A percentile compares a stretch with the other conserved stretches of the same genome.
These are phyloP conservation scores for Notarius quadriscutis DNA, from an alignment of 2,113 vertebrate genomes.

Conservation along the genomic window DNA sequence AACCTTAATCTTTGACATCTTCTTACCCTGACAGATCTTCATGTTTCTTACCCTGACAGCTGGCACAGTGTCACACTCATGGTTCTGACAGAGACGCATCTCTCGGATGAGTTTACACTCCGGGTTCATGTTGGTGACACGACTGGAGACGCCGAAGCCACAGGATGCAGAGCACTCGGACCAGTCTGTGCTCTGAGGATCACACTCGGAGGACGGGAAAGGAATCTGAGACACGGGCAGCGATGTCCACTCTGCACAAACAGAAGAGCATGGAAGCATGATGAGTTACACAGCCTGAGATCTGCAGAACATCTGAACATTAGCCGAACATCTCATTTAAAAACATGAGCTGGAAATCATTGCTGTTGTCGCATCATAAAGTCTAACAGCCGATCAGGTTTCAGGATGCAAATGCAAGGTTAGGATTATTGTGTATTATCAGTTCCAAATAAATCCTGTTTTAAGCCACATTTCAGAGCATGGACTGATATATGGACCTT, in stretches of 20 bases:
- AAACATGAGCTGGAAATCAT: background rate
- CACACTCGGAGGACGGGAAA: slow-evolving; percentile 57
- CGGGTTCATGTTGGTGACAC: slow-evolving; percentile 71
- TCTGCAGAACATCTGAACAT: background rate
- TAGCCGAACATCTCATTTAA: background rate
- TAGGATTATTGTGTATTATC: background rate
- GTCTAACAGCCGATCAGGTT: background rate
- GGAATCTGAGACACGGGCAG: slow-evolving; percentile 47
- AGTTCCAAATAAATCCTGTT: background rate
- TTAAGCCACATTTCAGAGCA: too few relatives aligned
- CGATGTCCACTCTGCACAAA: slow-evolving; percentile 57
- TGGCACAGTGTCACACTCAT: slow-evolving; percentile 56
- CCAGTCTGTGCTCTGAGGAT: slow-evolving; percentile 70
- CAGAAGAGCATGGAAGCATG: background rate
- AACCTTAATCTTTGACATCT: too few relatives aligned
- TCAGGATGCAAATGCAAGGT: background rate
- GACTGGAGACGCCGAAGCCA: slow-evolving; percentile 74
- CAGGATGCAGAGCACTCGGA: slow-evolving; percentile 72
- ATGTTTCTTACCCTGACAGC: slow-evolving; percentile 59
- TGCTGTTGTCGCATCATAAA: background rate
- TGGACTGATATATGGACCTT: background rate
- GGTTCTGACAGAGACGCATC: slow-evolving; percentile 71
- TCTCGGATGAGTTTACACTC: slow-evolving; percentile 68
- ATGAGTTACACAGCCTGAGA: background rate
- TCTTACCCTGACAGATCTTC: too few relatives aligned